Base-by-base conservation (phyloP, 2,888 invertebrate genomes). In the Eilema depressum region DNA sequence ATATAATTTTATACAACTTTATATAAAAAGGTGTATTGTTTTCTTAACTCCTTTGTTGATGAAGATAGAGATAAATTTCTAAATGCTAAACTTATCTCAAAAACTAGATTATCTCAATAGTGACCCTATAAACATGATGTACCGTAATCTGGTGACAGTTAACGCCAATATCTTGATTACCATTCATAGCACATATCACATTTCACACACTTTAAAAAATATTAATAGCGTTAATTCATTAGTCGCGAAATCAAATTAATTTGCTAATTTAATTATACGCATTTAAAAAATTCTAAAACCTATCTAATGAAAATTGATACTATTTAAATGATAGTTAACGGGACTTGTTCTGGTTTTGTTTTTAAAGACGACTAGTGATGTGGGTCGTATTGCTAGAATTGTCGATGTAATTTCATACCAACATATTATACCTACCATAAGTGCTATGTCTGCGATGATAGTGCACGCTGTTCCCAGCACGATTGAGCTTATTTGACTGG, bases 311-410 rank as follows among this genome's bases (percentile, higher is more conserved):
- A 26, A 8, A 28, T 17, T 26, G 8, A 53, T 53, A 53, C n/a
- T n/a, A 53, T 59, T 17, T 59, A 28, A 59, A 59, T 59, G 12
- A 59, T 26, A 26, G 59, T 17, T 59, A 59, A 59, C 59, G 59
- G 59, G 26, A 53, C 53, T n/a, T 53, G n/a, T 7, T 20, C n/a
- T 47, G 20, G 20, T 47, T 47, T 47, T 20, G 10, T 53, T 20
- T 53, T 53, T n/a, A n/a, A n/a, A 53, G n/a, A n/a, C n/a, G 8
- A 53, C n/a, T 53, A 53, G 53, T 8, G 53, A 20, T 28, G 59
- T 59, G 41, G 41, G 41, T 41, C 10, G 4, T 17, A 41, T 41
- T 41, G 12, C 26, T 10, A 23, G 14, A n/a, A 3, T 12, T 59
- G 14, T 23, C 59, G 17, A 17, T 59, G 25, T 20, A 1, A 47